Evolutionary conservation across 92 coral and sea anemone species (phyloP).

Genomic region (Heteractis magnifica): DNA sequence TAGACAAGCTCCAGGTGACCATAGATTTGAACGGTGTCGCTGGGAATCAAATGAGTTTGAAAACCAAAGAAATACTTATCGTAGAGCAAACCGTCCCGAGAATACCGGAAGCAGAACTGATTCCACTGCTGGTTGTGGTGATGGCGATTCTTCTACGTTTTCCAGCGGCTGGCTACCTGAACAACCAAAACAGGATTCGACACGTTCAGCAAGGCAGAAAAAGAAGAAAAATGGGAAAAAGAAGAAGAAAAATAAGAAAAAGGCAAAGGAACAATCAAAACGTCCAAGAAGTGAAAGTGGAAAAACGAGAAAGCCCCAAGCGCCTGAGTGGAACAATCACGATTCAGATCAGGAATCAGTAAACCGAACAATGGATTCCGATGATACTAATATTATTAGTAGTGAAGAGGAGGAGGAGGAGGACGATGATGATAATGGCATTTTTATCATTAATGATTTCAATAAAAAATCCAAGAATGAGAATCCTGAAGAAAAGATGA

Average conservation of each 20-base stretch:
- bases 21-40: not conserved
- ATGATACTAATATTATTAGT: not conserved
- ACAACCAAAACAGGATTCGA: not conserved
- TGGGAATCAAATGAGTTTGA: not conserved
- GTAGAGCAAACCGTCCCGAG: not conserved
- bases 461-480: not conserved
- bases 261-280: not conserved
- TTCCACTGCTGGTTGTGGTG: not conserved
- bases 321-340: not conserved
- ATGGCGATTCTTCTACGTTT: not conserved
- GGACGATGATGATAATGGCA: not conserved
- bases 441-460: too few species aligned
- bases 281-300: not conserved
- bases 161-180: not conserved
- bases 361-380: not conserved
- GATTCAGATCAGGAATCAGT: not conserved
- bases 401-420: not conserved
- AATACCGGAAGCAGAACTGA: not conserved
- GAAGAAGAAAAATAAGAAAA: not conserved
- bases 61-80: not conserved
- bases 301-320: not conserved
- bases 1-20: not conserved
- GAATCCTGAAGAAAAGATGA: not conserved
- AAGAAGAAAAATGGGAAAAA: not conserved
- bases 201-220: not conserved